Percentiles rank a stretch among this genome's conserved stretches.
phyloP scores from a whole-genome alignment of 2,113 vertebrate genomes.

The Cariama cristata region DNA sequence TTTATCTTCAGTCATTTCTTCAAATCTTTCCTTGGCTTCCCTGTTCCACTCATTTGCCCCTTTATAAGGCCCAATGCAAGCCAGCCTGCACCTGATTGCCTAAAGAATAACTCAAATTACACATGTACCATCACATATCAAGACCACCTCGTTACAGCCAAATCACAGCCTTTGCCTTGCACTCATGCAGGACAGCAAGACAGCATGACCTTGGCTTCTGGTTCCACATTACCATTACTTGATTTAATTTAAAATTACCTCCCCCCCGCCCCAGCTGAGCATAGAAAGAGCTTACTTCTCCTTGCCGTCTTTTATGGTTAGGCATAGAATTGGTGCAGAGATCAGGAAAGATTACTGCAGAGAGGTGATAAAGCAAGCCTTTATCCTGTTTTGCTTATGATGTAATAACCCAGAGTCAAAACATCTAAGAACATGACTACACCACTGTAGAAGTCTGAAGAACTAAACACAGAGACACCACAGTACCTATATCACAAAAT shows the following conservation, averaged over 20 bases:
- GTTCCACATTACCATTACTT: background rate
- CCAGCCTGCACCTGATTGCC: constrained; percentile 88
- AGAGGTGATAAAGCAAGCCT: background rate
- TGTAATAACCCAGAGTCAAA: background rate
- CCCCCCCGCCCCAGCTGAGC: background rate
- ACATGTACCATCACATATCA: background rate
- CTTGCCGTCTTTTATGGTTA: background rate
- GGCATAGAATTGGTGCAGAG: background rate
- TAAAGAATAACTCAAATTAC: constrained; percentile 61
- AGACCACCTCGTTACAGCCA: background rate
- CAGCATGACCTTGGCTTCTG: background rate
- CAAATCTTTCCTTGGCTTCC: constrained; percentile 81
- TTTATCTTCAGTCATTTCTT: constrained; percentile 81
- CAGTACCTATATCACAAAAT: background rate
- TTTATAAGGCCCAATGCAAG: constrained; percentile 77
- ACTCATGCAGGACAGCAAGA: background rate
- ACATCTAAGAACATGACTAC: background rate
- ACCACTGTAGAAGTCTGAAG: background rate
- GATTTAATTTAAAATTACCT: background rate
- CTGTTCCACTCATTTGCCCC: constrained; percentile 78
- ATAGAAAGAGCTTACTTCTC: background rate
- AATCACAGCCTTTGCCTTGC: background rate
- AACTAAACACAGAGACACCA: background rate
- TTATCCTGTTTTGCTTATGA: background rate
- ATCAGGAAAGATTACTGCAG: background rate